Percentiles rank a stretch among this genome's conserved stretches.
These are phyloP conservation scores for Ceramica pisi DNA, from an alignment of 2,888 invertebrate genomes.

Conservation along the genomic window DNA sequence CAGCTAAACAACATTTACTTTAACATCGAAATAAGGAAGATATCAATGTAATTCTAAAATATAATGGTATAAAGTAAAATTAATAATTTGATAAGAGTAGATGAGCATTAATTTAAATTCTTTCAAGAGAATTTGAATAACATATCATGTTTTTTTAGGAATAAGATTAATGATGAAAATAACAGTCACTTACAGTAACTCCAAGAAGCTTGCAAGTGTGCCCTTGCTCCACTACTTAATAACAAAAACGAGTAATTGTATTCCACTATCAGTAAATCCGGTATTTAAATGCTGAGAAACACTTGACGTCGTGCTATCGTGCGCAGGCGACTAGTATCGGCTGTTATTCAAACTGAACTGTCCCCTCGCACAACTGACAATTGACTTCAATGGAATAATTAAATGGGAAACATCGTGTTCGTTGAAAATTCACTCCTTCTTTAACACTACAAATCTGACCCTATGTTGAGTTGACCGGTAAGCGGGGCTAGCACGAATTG, in stretches of 20 bases:
- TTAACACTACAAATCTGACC: constrained; percentile 39
- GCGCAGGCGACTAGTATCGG: constrained; percentile 65
- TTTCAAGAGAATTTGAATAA: neutral
- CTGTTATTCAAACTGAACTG: constrained; percentile 70
- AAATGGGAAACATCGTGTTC: constrained; percentile 62
- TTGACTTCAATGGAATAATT: constrained; percentile 88
- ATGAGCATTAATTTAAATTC: neutral
- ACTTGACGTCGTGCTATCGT: constrained; percentile 16
- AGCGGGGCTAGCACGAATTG: neutral
- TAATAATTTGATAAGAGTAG: neutral
- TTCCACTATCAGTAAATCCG: constrained; percentile 39
- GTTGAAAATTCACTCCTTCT: constrained; percentile 34
- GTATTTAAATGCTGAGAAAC: constrained; percentile 13
- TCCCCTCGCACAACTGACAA: constrained; percentile 81
- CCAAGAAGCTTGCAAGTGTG: neutral
- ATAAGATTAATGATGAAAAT: neutral
- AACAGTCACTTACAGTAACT: constrained; percentile 30
- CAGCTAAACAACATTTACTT: neutral
- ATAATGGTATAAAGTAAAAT: neutral
- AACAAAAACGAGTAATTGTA: constrained; percentile 29
- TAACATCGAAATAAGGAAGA: neutral
- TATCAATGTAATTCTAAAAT: neutral
- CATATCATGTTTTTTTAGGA: neutral
- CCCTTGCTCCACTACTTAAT: neutral
- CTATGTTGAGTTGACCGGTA: neutral